Percentiles rank a stretch among this genome's conserved stretches.
These are phyloP conservation scores for Irena cyanogastra DNA, from an alignment of 2,113 vertebrate genomes.

Conservation along the genomic window DNA sequence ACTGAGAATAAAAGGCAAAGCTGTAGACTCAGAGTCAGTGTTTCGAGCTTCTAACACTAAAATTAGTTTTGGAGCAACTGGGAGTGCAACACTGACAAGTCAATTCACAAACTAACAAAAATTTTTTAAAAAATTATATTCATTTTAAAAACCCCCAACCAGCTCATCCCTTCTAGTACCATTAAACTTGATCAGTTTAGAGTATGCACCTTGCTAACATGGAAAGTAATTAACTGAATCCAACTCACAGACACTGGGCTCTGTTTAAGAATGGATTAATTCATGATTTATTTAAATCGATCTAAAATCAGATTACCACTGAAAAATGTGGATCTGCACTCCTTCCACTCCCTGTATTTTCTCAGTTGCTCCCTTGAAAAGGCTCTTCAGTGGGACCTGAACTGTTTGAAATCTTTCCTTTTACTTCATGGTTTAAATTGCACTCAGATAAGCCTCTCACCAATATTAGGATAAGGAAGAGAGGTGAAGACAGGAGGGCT, in stretches of 20 bases:
- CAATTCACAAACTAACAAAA: neutral
- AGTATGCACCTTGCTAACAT: neutral
- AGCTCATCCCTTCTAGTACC: neutral
- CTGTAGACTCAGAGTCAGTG: neutral
- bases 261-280: slow-evolving; percentile 24
- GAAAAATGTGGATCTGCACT: neutral
- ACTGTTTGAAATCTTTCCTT: neutral
- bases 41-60: neutral
- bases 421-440: neutral
- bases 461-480: neutral
- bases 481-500: neutral
- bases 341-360: neutral
- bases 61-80: neutral
- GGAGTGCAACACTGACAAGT: neutral
- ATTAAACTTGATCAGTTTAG: neutral
- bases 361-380: neutral
- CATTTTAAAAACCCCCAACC: fast-evolving
- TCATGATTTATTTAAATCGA: neutral
- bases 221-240: neutral
- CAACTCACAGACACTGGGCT: neutral
- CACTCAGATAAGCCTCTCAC: neutral
- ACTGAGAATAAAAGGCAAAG: neutral
- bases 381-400: neutral
- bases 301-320: neutral
- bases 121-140: fast-evolving